Evolutionary conservation across 1,140 invertebrate genomes (phyloP), one percentile per base, ranked within the genome.

Genomic region (Atta cephalotes): DNA sequence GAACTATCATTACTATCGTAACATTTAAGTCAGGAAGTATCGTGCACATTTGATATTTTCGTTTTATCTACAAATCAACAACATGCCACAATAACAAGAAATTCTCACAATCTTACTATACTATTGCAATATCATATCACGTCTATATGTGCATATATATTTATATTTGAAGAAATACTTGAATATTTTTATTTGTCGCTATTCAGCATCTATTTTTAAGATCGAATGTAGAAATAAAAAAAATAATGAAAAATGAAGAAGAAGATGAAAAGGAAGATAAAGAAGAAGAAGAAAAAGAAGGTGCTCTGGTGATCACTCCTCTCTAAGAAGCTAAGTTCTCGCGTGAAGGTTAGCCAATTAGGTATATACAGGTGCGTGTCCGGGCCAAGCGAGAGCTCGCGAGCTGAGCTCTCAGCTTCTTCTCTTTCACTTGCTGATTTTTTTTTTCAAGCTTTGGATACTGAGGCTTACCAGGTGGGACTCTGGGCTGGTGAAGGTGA

Each of bases 401-500:
- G 72, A 58, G 79, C 51, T 87, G 84, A 82, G 87, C 85, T 89
- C 88, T 82, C 87, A 70, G 87, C 88, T 89, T 88, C 85, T 70
- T 74, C 85, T 89, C 85, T 77, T 89, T 86, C 71, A 68, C 71
- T 86, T 74, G 53, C 68, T 87, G 78, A 79, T 87, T 84, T 66
- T 84, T 66, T 72, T 91, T 63, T 70, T 72, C 87, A 88, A 88
- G 86, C 88, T 88, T 92, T 88, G 72, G 87, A 91, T 89, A 90
- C 90, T 88, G 90, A 92, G 93, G 94, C 96, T 96, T 94, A 96
- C 96, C 94, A 97, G 94, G 93, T 96, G 96, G 85, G 97, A 97
- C 90, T 97, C 96, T 88, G 96, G 95, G 79, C 96, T 97, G 90
- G 96, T 96, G 95, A 97, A 97, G 89, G 97, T 97, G 89, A 97